A percentile compares a stretch with the other conserved stretches of the same genome.
phyloP scores from a whole-genome alignment of 2,888 invertebrate species.

The Meteorus cinctellus region DNA sequence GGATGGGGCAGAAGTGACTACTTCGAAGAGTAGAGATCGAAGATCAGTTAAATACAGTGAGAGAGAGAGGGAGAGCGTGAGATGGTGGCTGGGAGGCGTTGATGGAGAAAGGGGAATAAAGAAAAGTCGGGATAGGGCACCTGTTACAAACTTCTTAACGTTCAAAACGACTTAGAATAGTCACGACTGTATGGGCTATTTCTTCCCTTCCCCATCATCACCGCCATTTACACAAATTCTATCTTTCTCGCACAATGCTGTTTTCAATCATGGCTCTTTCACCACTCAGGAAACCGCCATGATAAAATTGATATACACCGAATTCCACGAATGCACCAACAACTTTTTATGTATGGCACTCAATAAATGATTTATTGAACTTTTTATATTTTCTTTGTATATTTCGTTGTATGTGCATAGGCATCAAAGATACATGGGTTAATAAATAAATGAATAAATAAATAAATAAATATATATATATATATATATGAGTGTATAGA shows the following conservation, averaged over 20 bases:
- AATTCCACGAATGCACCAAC: not conserved
- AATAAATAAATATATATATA: not conserved
- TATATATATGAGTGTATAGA: not conserved
- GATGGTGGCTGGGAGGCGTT: not conserved
- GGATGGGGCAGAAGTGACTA: conserved; percentile 18
- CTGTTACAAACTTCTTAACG: conserved; percentile 59
- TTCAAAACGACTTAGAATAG: conserved; percentile 48
- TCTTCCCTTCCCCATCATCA: conserved; percentile 34
- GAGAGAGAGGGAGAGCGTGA: not conserved
- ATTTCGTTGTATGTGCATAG: not conserved
- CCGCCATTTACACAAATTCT: conserved; percentile 20
- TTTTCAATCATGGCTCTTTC: not conserved
- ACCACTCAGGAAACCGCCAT: conserved; percentile 48
- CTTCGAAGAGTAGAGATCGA: conserved; percentile 19
- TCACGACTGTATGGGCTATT: conserved; percentile 24
- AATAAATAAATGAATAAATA: not conserved
- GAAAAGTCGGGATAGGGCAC: conserved; percentile 52
- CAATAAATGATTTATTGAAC: conserved; percentile 21
- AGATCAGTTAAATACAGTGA: conserved; percentile 26
- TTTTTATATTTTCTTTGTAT: conserved; percentile 21
- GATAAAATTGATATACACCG: conserved; percentile 54
- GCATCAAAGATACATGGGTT: too few relatives aligned
- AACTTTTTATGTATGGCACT: not conserved
- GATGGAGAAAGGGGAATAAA: conserved; percentile 9
- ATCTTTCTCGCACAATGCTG: conserved; percentile 30